Evolutionary conservation across 2,113 vertebrate genomes (phyloP), one percentile per base, ranked within the genome.

Genomic region (Gallinago paraguaiae): DNA sequence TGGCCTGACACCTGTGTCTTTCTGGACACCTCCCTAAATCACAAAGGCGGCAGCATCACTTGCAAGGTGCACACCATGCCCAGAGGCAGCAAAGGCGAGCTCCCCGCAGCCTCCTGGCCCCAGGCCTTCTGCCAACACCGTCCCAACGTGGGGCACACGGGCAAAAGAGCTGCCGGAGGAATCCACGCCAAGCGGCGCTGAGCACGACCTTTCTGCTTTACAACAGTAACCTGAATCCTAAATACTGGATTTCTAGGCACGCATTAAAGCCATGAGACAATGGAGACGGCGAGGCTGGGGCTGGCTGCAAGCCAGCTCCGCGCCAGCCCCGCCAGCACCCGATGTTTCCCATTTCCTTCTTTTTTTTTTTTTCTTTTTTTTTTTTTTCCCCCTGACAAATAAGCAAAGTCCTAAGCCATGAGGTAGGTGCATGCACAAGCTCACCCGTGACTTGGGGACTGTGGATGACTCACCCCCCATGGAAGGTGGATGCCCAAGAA

Each of bases 171-270:
- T 93, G 90, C 72, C 1, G 0, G 74, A 95, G 89, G 94, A 96
- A 95, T 97, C 94, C 91, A 90, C 6, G 30, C 91, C 95, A 91
- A 93, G 93, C 53, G 4, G 89, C 3, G 2, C 91, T 85, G 93
- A 97, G 94, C 94, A 93, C 78, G 81, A 97, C 96, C 96, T 91
- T 95, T 93, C 95, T 80, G 88, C 89, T 92, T 90, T 92, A 72
- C 92, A 95, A 61, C 64, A 41, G 93, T 94, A 96, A 96, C 94
- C 93, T 95, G 96, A 97, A 96, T 97, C 96, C 96, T 93, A 97
- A 97, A 96, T 96, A 97, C 96, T 94, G 94, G 96, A 97, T 97
- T 97, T 96, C 94, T 88, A 94, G 94, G 97, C 97, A 97, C 0
- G 87, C 94, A 86, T 95, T 97, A 90, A 92, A 95, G 92, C 90